A percentile compares a stretch with the other conserved stretches of the same genome.
Evolutionary conservation across 2,113 vertebrate genomes (phyloP).

Genomic region (Gracilinanus agilis): DNA sequence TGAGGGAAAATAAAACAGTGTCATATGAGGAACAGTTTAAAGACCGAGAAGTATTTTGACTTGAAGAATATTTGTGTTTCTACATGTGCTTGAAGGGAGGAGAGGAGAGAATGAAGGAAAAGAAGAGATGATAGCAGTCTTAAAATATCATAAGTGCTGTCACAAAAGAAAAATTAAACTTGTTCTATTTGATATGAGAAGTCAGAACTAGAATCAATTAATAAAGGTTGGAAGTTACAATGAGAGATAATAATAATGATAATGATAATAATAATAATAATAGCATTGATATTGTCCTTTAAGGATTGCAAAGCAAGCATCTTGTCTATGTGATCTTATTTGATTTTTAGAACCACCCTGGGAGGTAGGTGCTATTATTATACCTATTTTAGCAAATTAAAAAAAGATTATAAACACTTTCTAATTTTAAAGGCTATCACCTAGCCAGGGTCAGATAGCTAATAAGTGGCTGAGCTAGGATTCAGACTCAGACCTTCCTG

Average conservation of each 20-base stretch:
- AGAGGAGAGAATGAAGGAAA: not conserved
- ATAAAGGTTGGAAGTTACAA: not conserved
- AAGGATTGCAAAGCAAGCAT: not conserved
- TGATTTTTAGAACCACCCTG: constrained; percentile 1
- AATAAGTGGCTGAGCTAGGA: not conserved
- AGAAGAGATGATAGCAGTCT: not conserved
- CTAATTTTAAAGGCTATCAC: not conserved
- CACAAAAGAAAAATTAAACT: not conserved
- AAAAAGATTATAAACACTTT: not conserved
- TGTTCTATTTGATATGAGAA: not conserved
- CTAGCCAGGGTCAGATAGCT: not conserved
- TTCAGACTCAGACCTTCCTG: not conserved
- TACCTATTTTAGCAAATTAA: constrained; percentile 2
- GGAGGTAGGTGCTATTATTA: not conserved
- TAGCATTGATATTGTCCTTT: not conserved
- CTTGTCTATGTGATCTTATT: not conserved
- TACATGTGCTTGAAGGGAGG: not conserved
- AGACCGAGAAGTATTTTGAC: not conserved
- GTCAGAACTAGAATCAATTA: not conserved
- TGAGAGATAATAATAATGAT: not conserved
- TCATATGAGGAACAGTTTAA: not conserved
- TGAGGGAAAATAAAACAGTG: not conserved
- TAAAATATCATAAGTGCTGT: not conserved
- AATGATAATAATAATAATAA: not conserved
- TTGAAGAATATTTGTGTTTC: not conserved